Evolutionary conservation across 2,113 vertebrate species (phyloP), one percentile per base, ranked within the genome.

Genomic region (Genyomyrus donnyi): DNA sequence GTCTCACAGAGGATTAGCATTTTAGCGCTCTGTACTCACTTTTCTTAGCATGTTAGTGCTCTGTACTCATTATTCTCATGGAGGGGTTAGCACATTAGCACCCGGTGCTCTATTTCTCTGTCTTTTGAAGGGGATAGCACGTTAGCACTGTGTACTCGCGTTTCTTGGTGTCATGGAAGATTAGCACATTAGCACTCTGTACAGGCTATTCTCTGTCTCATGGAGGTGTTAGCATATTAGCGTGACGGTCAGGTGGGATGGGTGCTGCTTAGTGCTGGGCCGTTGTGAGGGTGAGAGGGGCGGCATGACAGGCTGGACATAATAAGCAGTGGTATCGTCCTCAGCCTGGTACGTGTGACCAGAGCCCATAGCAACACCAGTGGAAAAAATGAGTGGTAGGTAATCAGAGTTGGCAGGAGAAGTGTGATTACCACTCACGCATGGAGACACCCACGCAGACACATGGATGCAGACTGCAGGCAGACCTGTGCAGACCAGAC

Each of bases 381-480:
- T 3, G 62, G 9, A 27, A 13, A 31, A 31, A 70, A 70, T 70
- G n/a, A 70, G 9, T 70, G 62, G 3, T 11, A 70, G n/a, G 9
- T 27, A 70, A 70, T 66, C 62, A 31, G 62, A 11, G 9, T 31
- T 31, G n/a, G 21, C 1, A 1, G 10, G n/a, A 70, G 62, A 70
- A 70, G 58, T 66, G 58, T 10, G 7, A 62, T n/a, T 91, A 85
- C 85, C 89, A 84, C 85, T 92, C 90, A 91, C 90, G 89, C 27
- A 19, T 89, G 62, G 88, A 46, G 9, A 45, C 39, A 31, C 85
- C 46, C 85, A 86, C 3, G 11, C 46, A 52, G 19, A 50, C n/a
- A 86, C 84, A 86, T 24, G 1, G 42, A 86, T 8, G 11, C 74
- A 77, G 74, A 77, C 74, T 3, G 31, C 31, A 15, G 27, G 19